Evolutionary conservation across 2,888 invertebrate genomes (phyloP), one percentile per base, ranked within the genome.

Genomic region (Calliphora vomitoria): DNA sequence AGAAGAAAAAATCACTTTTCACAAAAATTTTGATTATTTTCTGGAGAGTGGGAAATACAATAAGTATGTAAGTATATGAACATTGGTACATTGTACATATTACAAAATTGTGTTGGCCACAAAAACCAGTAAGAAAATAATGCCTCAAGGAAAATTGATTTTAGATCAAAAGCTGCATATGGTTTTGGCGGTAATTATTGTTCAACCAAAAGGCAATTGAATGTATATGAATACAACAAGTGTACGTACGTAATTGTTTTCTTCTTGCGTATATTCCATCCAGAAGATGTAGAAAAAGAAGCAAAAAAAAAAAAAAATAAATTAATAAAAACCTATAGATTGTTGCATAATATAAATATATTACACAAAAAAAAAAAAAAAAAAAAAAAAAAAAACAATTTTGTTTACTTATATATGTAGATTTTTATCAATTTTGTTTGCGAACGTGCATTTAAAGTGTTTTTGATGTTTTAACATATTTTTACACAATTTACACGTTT

Each of bases 221-320:
- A 89, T 90, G 87, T 89, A 6, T 35, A 35, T 85, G 82, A 85
- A 89, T 15, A 41, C 41, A 76, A 62, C 76, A 76, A 78, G 76
- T 83, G 76, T 69, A 76, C 6, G 55, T 8, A 62, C n/a, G 68
- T 64, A 10, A 11, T 71, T 25, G 31, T 4, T 10, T 11, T 62
- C 8, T 38, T 31, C 35, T 44, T 64, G 31, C 55, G 58, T 72
- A 75, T n/a, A 18, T 41, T 69, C 25, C 58, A 58, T 38, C 10
- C 35, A 82, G 53, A 75, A 82, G 47, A 75, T 53, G 20, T 53
- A 38, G 47, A 47, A 44, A 71, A 69, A 69, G 68, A 31, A 69
- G 38, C 3, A 69, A 75, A 74, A 0, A 44, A 55, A 0, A 44
- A 55, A 58, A 68, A 5, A 41, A 72, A 25, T 25, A 25, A 53